Evolutionary conservation across 2,113 vertebrate genomes (phyloP).

Genomic region (Ibidorhyncha struthersii): DNA sequence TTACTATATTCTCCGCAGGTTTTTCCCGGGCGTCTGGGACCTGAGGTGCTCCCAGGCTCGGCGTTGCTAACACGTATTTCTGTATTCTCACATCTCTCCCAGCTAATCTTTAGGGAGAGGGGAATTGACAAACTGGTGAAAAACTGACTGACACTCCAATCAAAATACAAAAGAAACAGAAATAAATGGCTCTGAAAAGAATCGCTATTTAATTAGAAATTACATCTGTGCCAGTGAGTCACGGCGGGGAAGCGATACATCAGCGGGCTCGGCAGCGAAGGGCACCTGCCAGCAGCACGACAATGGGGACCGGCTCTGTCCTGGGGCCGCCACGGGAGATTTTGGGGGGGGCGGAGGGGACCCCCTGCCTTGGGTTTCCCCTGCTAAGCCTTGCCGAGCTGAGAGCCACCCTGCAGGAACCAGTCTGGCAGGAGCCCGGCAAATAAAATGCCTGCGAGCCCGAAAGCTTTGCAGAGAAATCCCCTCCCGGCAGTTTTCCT

Average conservation of each 20-base stretch:
- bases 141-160: slow-evolving; percentile 7
- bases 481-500: not conserved
- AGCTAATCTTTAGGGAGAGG: not conserved
- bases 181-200: slow-evolving; percentile 35
- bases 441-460: not conserved
- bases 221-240: slow-evolving; percentile 13
- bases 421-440: not conserved
- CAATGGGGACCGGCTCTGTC: not conserved
- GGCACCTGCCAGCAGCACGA: not conserved
- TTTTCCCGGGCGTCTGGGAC: not conserved
- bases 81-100: not conserved
- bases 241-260: not conserved
- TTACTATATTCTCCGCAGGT: not conserved
- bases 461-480: not conserved
- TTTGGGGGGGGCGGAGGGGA: not conserved
- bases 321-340: fast-evolving
- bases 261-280: not conserved
- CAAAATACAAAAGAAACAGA: slow-evolving; percentile 21
- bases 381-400: not conserved
- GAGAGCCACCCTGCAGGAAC: not conserved
- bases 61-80: not conserved
- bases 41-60: fast-evolving
- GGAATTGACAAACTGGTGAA: not conserved
- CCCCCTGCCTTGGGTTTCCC: not conserved
- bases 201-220: slow-evolving; percentile 31